Evolutionary conservation across 2,888 invertebrate species (phyloP).

Genomic region (Polylopha cassiicola): DNA sequence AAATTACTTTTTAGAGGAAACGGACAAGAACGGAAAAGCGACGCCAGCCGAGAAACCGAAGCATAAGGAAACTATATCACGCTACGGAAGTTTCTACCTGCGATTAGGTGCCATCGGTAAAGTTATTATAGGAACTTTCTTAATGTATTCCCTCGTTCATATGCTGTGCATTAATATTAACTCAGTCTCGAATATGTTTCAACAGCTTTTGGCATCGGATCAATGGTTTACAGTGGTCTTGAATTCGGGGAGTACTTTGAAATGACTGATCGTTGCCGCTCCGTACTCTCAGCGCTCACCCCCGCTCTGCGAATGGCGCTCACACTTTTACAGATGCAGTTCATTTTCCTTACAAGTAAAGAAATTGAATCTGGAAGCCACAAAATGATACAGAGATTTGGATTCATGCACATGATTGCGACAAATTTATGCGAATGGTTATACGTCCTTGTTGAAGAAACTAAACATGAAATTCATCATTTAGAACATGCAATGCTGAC

Average conservation of each 20-base stretch:
- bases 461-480: constrained; percentile 90
- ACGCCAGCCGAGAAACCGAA: constrained; percentile 55
- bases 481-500: constrained; percentile 69
- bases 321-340: constrained; percentile 94
- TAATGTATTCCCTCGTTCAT: too few relatives aligned
- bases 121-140: constrained; percentile 23
- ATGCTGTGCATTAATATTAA: too few relatives aligned
- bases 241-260: constrained; percentile 87
- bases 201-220: constrained; percentile 78
- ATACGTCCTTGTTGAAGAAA: constrained; percentile 90
- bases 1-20: constrained; percentile 45
- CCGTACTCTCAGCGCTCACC: constrained; percentile 83
- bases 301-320: constrained; percentile 89
- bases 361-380: constrained; percentile 78
- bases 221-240: constrained; percentile 83
- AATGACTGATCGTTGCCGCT: constrained; percentile 80
- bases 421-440: constrained; percentile 96
- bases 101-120: constrained; percentile 89
- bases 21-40: constrained; percentile 50
- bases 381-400: constrained; percentile 88
- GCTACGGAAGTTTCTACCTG: constrained; percentile 92
- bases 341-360: constrained; percentile 94
- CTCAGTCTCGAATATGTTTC: constrained; percentile 25
- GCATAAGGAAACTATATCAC: constrained; percentile 58
- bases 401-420: constrained; percentile 96